Base-by-base conservation (phyloP, 2,797 vertebrate species). In the Channallabes apus region DNA sequence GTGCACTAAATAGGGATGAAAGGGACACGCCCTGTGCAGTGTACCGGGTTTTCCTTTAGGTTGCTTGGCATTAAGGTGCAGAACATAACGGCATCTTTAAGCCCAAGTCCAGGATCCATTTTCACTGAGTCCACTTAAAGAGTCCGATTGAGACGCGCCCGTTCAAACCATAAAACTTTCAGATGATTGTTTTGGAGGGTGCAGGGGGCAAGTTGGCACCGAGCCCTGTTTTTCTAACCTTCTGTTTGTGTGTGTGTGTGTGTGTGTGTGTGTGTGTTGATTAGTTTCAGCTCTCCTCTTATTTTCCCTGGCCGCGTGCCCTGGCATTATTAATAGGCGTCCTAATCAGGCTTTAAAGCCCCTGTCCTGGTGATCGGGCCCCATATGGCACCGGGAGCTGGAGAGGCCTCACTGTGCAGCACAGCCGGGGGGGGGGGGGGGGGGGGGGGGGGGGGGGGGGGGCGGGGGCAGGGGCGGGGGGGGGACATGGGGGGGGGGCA, bases 261-360 rank as follows among this genome's bases (percentile, higher is more conserved):
- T 93, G 78, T 17, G 61, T 65, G 62, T 92, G 91, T 91, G 91
- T 91, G 87, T 90, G 91, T 90, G 92, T 32, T 92, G 88, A 94
- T 92, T 93, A 91, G 92, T 93, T 93, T 93, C 93, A 93, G 92
- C 92, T 93, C 92, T 92, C 90, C 91, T 92, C 91, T 92, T 93
- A 84, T 91, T 93, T 86, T 92, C 91, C 92, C 93, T 94, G 93
- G 93, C 93, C 89, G 91, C 86, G 87, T 93, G 93, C 92, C 93
- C 93, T 88, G 89, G 90, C 93, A 92, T 94, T 94, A 94, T 94
- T 95, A 94, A 94, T 94, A 94, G 93, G 92, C 92, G 91, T 92
- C 92, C 89, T 88, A 92, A 94, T 95, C 93, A 93, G 89, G 82
- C 87, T 88, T 89, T 89, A 35, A 81, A 85, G 86, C 73, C 78